Conservation (phyloP, 2,113 vertebrate species). For the Glareola pratincola region DNA sequence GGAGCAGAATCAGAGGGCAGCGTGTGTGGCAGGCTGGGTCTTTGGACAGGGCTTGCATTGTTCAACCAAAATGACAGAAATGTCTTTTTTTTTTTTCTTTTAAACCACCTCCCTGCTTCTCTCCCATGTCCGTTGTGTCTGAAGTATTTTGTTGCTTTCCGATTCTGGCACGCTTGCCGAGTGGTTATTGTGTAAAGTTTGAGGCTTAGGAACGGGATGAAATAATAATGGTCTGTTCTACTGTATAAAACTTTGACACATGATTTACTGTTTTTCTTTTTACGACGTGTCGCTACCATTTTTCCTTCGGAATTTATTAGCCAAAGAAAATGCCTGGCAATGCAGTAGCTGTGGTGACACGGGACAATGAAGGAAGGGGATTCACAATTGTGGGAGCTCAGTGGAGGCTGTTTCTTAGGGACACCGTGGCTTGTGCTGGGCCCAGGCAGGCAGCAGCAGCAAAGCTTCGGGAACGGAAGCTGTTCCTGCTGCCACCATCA, state of each 20-base stretch:
- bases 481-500: background rate
- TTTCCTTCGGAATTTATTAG: background rate
- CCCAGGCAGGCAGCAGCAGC: background rate
- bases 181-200: background rate
- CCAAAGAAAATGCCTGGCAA: background rate
- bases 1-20: background rate
- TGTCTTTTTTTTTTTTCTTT: too few relatives aligned
- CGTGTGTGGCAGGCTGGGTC: background rate
- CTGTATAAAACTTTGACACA: accelerated
- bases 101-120: background rate
- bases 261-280: background rate
- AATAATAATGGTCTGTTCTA: background rate
- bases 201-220: background rate
- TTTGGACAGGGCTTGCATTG: background rate
- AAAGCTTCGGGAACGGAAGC: background rate
- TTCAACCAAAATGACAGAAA: background rate
- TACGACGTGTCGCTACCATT: background rate
- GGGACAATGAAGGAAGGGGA: background rate
- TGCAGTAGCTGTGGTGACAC: background rate
- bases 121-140: background rate
- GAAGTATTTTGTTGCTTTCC: background rate
- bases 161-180: background rate
- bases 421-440: background rate
- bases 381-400: background rate
- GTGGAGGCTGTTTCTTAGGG: background rate